Evolutionary conservation across 2,888 invertebrate species (phyloP), one percentile per base, ranked within the genome.

Genomic region (Yponomeuta cagnagella): DNA sequence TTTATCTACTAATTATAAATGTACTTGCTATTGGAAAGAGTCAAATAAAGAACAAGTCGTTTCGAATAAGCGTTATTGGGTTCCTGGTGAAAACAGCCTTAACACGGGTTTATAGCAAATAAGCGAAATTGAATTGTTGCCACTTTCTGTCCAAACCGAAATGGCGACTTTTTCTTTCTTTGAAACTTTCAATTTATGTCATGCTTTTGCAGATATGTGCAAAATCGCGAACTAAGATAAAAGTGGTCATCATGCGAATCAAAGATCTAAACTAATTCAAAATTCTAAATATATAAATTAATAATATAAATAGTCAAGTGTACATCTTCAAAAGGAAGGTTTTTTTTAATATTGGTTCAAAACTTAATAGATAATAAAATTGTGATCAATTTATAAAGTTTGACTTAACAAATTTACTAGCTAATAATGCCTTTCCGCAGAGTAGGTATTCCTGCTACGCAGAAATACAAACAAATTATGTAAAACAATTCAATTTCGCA

Each of bases 41-140:
- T 58, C 52, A 58, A 58, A 15, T 58, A 15, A 58, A 58, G 52
- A 58, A 58, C 52, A 58, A 58, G 15, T 58, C 15, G 52, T 58
- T 58, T 58, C 12, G 15, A 58, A 1, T 15, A 58, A 58, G 15
- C 15, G 52, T 58, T 58, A 15, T 58, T 58, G 12, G 52, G 15
- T 12, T 58, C 52, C 52, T 58, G 52, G 52, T 58, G 52, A 58
- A 58, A 58, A 58, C 52, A 58, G 52, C 1, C 52, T 15, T 58
- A 58, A 58, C 52, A 58, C 68, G 48, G 30, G 85, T 82, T 82
- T 77, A 84, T 65, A 90, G 89, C 90, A 85, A 90, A 88, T 87
- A 90, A 90, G 90, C 90, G 90, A 90, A 91, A 91, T 90, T 90
- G 90, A 91, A 91, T 90, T 91, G 90, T 90, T 89, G 86, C 85